Base-by-base conservation (phyloP, 2,888 invertebrate species). In the Gastrophysa polygoni region DNA sequence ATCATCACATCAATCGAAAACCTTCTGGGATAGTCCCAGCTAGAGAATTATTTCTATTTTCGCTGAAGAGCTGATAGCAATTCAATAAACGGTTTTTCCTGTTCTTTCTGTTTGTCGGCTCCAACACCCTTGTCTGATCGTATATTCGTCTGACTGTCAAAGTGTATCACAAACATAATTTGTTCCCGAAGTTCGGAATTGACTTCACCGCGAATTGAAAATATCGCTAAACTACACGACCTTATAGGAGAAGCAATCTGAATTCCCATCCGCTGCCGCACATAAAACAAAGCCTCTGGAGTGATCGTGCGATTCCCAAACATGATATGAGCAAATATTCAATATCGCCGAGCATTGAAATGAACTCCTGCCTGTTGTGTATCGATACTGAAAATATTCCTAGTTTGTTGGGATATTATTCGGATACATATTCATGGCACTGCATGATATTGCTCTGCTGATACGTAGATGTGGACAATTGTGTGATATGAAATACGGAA, bases 141-240 rank as follows among this genome's bases (percentile, higher is more conserved):
- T 63, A 66, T 52, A 63, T 67, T 67, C 62, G 62, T 60, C 57
- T 57, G 77, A 76, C 75, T 78, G 77, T 77, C 77, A 74, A 76
- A 75, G 68, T 73, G 73, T 75, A 76, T 78, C 75, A 73, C 72
- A 75, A 75, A 77, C 70, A 75, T 77, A 77, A 77, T 78, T 78
- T 76, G 77, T 77, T 75, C 76, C 70, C 72, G 67, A 72, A 75
- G 72, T 72, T 70, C 66, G 70, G 69, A 77, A 77, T 77, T 73
- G 76, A 77, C 75, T 77, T 74, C 72, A 71, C 64, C 70, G 71
- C 66, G 72, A 52, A 63, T 59, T 59, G 73, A 74, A 76, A 75
- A 77, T 75, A 77, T 75, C 75, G 73, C 74, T 75, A 74, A 77
- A 75, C 75, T 76, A 75, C 73, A 73, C 73, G 74, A 73, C 75